Percentiles rank a stretch among this genome's conserved stretches.
Evolutionary conservation across 2,113 vertebrate genomes (phyloP).

Genomic region (Podarcis raffonei): DNA sequence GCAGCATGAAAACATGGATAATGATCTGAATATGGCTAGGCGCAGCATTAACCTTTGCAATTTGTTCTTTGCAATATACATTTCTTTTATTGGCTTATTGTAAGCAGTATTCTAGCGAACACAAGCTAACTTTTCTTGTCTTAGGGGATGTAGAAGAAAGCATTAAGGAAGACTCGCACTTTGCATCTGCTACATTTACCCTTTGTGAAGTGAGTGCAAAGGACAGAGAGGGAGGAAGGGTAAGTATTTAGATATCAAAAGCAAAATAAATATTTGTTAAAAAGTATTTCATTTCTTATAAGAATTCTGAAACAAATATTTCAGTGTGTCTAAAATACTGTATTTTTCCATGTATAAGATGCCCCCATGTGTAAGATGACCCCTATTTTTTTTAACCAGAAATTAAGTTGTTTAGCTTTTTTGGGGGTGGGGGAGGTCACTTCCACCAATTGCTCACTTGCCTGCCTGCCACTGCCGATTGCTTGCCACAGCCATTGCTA

Average conservation of each 20-base stretch:
- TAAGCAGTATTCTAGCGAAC: neutral
- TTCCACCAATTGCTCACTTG: no score
- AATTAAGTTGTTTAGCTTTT: no score
- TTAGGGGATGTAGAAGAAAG: conserved; percentile 79
- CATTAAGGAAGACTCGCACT: conserved; percentile 57
- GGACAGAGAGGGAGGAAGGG: conserved; percentile 47
- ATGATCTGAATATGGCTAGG: no score
- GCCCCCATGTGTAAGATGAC: no score
- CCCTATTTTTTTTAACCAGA: no score
- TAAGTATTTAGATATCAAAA: conserved; percentile 21
- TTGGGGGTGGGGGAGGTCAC: no score
- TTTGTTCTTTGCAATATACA: neutral
- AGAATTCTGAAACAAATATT: neutral
- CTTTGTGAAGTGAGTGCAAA: conserved; percentile 47
- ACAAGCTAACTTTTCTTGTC: conserved; percentile 31
- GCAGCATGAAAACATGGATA: neutral
- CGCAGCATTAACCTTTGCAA: neutral
- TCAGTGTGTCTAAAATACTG: neutral
- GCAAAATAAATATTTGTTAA: conserved; percentile 60
- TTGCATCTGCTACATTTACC: conserved; percentile 58
- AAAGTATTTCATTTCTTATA: neutral
- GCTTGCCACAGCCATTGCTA: no score
- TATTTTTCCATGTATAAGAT: no score
- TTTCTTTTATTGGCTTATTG: neutral
- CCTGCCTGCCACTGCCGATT: no score